Base-by-base conservation (phyloP, 2,113 vertebrate genomes). In the Eurystomus gularis region DNA sequence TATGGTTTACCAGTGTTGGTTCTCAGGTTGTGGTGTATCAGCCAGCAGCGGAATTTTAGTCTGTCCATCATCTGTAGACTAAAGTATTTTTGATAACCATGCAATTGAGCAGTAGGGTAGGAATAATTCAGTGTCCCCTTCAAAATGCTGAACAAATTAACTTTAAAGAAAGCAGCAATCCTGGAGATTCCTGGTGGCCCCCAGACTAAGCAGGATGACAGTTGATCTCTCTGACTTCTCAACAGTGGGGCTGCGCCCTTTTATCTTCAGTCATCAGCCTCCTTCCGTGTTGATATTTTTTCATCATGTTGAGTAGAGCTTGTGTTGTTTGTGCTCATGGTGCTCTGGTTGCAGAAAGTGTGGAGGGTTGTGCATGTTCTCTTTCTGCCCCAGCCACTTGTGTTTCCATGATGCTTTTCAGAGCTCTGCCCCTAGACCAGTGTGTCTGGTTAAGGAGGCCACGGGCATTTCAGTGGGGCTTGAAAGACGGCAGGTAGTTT, bases 301-400 rank as follows among this genome's bases (percentile, higher is more conserved):
- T 10, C 35, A 9, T 66, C 10, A 5, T 23, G 7, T 23, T 33
- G 13, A 11, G 5, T 54, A 44, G 40, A 39, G 35, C 40, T 52
- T 0, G 0, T 10, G 9, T 7, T 70, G 33, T 29, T 9, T 69
- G 35, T 18, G n/a, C 29, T 54, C 3, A 4, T 33, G 37, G 29
- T 71, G 71, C 10, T 29, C 13, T 81, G n/a, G 16, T 25, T 76
- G 49, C n/a, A 48, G 31, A 20, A 61, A 19, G 23, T 21, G 31
- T 3, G 7, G 17, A n/a, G 16, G 18, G 7, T 58, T 52, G 21
- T 46, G 25, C 4, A 8, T 31, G 26, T 37, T 77, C 20, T 14
- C 17, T 6, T 48, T 51, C n/a, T 0, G 3, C 10, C 20, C 14
- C 21, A 65, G 5, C 29, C 0, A 0, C 5, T 1, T 70, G 5